Conservation (phyloP, 2,888 invertebrate genomes). For the Leucoma salicis region DNA sequence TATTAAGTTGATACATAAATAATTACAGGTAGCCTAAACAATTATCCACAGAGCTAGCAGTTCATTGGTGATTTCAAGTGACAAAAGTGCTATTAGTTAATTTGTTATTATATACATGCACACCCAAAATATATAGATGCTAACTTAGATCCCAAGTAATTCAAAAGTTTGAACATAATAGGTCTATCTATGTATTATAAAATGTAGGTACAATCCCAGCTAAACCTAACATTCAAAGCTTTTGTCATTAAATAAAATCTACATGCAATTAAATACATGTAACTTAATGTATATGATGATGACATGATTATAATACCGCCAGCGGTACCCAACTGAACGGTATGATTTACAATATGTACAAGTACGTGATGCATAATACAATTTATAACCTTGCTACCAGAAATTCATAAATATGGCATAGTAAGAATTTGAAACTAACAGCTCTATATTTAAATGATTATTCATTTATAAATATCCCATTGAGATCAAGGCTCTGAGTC, state of each 20-base stretch:
- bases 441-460: constrained; percentile 44
- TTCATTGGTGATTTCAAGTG: constrained; percentile 66
- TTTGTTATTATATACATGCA: constrained; percentile 62
- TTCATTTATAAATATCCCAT: constrained; percentile 55
- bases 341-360: constrained; percentile 28
- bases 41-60: constrained; percentile 58
- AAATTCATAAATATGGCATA: constrained; percentile 47
- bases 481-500: constrained; percentile 71
- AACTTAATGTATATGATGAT: too few species aligned
- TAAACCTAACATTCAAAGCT: constrained; percentile 47
- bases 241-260: constrained; percentile 41
- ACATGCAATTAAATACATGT: constrained; percentile 38
- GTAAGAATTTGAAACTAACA: constrained; percentile 44
- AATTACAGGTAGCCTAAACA: constrained; percentile 62
- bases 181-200: constrained; percentile 13
- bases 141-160: constrained; percentile 45
- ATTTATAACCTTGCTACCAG: constrained; percentile 32
- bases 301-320: constrained; percentile 53
- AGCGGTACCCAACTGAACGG: constrained; percentile 45
- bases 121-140: constrained; percentile 51
- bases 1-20: constrained; percentile 71
- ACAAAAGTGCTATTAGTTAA: constrained; percentile 62
- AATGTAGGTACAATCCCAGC: constrained; percentile 13
- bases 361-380: constrained; percentile 24
- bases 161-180: constrained; percentile 19